phyloP scores from a whole-genome alignment of 2,888 invertebrate genomes.

The Platypus cylindrus region DNA sequence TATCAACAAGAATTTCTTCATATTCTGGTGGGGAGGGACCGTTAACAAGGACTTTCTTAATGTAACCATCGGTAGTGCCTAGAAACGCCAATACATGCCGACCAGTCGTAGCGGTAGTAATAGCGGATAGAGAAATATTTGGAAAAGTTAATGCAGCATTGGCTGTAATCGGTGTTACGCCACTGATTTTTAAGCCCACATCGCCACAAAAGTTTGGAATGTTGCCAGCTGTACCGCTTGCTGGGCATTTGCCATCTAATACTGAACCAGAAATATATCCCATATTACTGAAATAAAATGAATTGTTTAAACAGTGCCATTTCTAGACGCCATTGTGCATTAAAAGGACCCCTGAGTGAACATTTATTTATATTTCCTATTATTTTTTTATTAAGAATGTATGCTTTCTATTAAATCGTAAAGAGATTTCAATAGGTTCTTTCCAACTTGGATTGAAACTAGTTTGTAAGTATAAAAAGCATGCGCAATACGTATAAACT shows the following conservation, averaged over 20 bases:
- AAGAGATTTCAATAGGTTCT: too few species aligned
- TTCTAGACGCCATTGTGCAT: too few species aligned
- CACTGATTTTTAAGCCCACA: constrained; percentile 84
- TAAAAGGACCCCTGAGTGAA: too few species aligned
- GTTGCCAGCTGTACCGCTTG: constrained; percentile 77
- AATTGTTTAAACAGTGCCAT: too few species aligned
- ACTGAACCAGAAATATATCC: constrained; percentile 85
- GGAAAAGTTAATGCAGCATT: constrained; percentile 66
- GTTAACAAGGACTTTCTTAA: constrained; percentile 76
- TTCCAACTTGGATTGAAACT: too few species aligned
- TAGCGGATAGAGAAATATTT: constrained; percentile 67
- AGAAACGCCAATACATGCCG: constrained; percentile 89
- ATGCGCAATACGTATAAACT: too few species aligned
- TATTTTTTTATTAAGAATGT: too few species aligned
- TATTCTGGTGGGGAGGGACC: constrained; percentile 68
- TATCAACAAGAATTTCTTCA: constrained; percentile 72
- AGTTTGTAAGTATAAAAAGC: too few species aligned
- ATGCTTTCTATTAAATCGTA: too few species aligned
- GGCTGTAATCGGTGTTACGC: constrained; percentile 70
- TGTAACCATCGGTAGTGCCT: constrained; percentile 71
- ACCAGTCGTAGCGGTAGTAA: constrained; percentile 79
- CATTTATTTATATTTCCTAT: too few species aligned
- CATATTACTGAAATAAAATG: constrained; percentile 47
- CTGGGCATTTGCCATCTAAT: constrained; percentile 82
- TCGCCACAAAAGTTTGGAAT: constrained; percentile 87